Evolutionary conservation across 2,113 vertebrate genomes (phyloP), one percentile per base, ranked within the genome.

Genomic region (Zootoca vivipara): DNA sequence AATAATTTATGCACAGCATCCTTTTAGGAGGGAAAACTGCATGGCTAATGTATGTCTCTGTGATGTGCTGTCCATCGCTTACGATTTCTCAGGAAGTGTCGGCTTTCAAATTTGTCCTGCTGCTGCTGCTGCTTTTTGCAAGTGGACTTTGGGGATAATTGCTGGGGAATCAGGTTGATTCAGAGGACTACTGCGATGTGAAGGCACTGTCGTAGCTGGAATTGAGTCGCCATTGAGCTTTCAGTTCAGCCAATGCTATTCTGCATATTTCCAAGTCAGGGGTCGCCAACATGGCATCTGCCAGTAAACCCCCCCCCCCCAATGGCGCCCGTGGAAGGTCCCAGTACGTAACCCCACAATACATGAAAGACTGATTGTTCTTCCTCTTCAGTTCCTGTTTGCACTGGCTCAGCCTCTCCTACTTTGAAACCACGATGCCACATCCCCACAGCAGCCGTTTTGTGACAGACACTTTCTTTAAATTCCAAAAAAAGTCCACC

Each of bases 1-100:
- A 83, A 56, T 86, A 87, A 52, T 75, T 69, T 86, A 9, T 2
- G 13, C 75, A 46, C 78, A 83, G 87, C 67, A 13, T 89, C 89
- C 84, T 80, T 15, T 64, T 20, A 69, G 28, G 85, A 28, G n/a
- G 15, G 56, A 22, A 52, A 38, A 24, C 56, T 89, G 65, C 0
- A 0, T 75, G 33, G 69, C 0, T 24, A 64, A n/a, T 69, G 46
- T 91, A 72, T 30, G 87, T 94, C 88, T 86, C 80, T 38, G 33
- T 89, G 77, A 38, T 42, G 24, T 0, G 20, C 30, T 91, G 35
- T 82, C 83, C 73, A 52, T 42, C 16, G 72, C 12, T 78, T 85
- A 56, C 9, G 20, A 16, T 64, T 85, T 65, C 67, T 81, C 40
- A 35, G 69, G 58, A 72, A 35, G 69, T 35, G 12, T 74, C 28